Percentiles rank a stretch among this genome's conserved stretches.
phyloP scores from a whole-genome alignment of 1,140 invertebrate species.

The Hycleus cichorii region DNA sequence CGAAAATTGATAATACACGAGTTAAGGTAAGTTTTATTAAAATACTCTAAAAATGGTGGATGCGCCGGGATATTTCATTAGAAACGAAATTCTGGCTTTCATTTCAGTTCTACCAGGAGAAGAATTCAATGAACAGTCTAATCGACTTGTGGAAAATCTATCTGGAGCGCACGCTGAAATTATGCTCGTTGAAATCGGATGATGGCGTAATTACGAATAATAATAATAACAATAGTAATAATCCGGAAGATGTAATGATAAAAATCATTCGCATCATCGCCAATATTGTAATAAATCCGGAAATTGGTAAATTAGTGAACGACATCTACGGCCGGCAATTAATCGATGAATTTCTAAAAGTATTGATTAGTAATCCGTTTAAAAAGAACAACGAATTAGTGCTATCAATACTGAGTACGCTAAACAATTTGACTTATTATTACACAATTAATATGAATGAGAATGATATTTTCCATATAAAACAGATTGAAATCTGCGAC shows the following conservation, averaged over 20 bases:
- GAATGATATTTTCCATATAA: conserved; percentile 37
- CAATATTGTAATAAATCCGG: conserved; percentile 64
- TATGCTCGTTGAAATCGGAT: conserved; percentile 40
- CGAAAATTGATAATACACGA: conserved; percentile 42
- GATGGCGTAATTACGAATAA: conserved; percentile 61
- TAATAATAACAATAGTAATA: conserved; percentile 1
- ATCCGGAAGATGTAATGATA: conserved; percentile 2
- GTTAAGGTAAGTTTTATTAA: conserved; percentile 27
- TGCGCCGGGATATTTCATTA: background rate
- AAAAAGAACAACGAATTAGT: conserved; percentile 57
- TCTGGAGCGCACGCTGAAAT: conserved; percentile 45
- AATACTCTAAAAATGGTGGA: background rate
- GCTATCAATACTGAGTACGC: conserved; percentile 53
- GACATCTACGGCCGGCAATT: conserved; percentile 38
- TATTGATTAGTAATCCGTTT: conserved; percentile 46
- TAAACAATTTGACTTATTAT: conserved; percentile 64
- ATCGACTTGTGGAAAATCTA: conserved; percentile 53
- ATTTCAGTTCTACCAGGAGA: conserved; percentile 51
- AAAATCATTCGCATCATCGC: conserved; percentile 60
- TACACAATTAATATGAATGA: conserved; percentile 37
- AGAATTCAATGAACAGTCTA: conserved; percentile 48
- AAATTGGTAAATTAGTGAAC: conserved; percentile 53
- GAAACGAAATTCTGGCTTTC: conserved; percentile 7
- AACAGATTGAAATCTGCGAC: conserved; percentile 39
- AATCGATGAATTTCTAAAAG: conserved; percentile 47